A percentile compares a stretch with the other conserved stretches of the same genome.
phyloP scores from a whole-genome alignment of 2,113 vertebrate species.

The Halcyon malimbica region DNA sequence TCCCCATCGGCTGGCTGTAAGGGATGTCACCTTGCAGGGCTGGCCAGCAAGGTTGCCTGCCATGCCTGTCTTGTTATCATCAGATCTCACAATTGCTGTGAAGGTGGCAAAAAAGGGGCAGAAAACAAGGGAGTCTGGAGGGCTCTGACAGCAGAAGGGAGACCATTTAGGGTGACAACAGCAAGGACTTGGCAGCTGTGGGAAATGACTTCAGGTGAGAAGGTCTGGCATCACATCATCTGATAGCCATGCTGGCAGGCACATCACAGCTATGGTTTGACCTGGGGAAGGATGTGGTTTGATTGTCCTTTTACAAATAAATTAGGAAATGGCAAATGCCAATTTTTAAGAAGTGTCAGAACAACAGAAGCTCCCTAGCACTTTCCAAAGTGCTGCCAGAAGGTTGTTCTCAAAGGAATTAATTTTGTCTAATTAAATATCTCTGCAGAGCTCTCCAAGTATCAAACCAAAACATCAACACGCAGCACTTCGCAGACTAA shows the following conservation, averaged over 20 bases:
- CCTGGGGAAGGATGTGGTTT: not conserved
- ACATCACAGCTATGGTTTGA: not conserved
- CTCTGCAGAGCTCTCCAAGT: constrained; percentile 24
- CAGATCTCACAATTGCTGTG: not conserved
- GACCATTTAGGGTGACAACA: not conserved
- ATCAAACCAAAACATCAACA: constrained; percentile 48
- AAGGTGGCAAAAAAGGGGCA: not conserved
- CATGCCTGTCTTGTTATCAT: not conserved
- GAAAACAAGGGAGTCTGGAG: not conserved
- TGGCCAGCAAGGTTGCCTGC: not conserved
- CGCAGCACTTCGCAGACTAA: not conserved
- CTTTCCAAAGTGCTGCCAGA: constrained; percentile 29
- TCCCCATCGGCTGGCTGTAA: accelerated
- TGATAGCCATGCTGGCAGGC: not conserved
- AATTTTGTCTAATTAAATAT: constrained; percentile 46
- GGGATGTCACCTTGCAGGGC: not conserved
- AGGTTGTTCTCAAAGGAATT: constrained; percentile 42
- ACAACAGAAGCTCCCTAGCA: not conserved
- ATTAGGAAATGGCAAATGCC: not conserved
- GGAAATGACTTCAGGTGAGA: not conserved
- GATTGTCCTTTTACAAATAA: not conserved
- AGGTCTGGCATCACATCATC: not conserved
- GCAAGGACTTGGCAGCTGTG: not conserved
- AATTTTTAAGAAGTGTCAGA: constrained; percentile 8
- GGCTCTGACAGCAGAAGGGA: not conserved